Evolutionary conservation across 2,113 vertebrate species (phyloP).

Genomic region (Grus americana): DNA sequence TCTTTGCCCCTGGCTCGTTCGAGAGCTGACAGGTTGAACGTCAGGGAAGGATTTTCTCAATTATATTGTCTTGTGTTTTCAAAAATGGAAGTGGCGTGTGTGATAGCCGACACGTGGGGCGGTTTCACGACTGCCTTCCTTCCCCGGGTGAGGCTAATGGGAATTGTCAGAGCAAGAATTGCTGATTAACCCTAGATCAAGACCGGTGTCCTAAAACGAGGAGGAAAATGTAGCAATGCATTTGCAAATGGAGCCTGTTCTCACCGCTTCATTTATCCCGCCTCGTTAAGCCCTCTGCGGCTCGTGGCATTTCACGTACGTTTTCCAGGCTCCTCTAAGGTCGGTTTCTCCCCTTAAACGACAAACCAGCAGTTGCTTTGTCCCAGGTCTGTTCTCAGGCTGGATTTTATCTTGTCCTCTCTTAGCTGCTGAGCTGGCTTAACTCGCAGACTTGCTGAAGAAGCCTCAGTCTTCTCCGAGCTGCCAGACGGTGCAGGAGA

Average conservation of each 20-base stretch:
- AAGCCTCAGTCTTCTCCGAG: not conserved
- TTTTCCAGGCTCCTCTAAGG: not conserved
- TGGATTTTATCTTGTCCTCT: not conserved
- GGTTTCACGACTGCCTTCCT: not conserved
- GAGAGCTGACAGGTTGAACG: not conserved
- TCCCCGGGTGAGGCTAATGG: not conserved
- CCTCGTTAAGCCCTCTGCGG: not conserved
- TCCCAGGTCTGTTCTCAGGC: not conserved
- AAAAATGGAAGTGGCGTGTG: not conserved
- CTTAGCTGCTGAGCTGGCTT: not conserved
- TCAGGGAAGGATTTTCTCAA: not conserved
- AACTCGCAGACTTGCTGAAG: not conserved
- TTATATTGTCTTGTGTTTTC: not conserved
- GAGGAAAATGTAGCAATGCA: not conserved
- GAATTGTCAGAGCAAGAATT: not conserved
- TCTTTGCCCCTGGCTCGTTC: not conserved
- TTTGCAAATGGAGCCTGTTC: not conserved
- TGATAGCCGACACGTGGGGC: not conserved
- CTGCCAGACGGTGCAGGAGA: not conserved
- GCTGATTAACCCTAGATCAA: not conserved
- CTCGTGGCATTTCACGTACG: rapidly evolving
- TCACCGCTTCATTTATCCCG: not conserved
- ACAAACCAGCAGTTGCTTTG: no score
- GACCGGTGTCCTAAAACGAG: not conserved
- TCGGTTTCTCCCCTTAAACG: not conserved